Evolutionary conservation across 2,888 invertebrate species (phyloP), one percentile per base, ranked within the genome.

Genomic region (Drosophila subsilvestris): DNA sequence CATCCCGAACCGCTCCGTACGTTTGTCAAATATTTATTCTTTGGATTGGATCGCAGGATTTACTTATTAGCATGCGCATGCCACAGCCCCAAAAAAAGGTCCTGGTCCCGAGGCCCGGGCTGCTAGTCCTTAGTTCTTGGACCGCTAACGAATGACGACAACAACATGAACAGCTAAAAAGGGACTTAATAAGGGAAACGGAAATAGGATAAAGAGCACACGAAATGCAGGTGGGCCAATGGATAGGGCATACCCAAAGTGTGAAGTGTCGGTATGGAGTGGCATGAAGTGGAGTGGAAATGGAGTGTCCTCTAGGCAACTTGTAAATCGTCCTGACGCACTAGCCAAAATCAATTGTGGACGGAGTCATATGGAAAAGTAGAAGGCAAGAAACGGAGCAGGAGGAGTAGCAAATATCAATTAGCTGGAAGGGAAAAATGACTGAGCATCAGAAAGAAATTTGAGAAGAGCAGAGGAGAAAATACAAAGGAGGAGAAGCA

Each of bases 11-110:
- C 32, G 32, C 32, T 57, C 73, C 79, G 81, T 89, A 89, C 89
- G 82, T 89, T 88, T 86, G 74, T 78, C 89, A 88, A 88, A 88
- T 89, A 89, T 88, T 89, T 88, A 88, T 89, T 87, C 86, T 87
- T 79, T 66, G 86, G 83, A 89, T 89, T 86, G 89, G 81, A 86
- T 86, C 81, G 86, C 86, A 59, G 79, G 87, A 89, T 87, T 88
- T 86, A 81, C 88, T 89, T 89, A 89, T 88, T 89, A 88, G 87
- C 87, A 88, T 88, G 77, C 82, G 83, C 86, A 66, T 66, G 80
- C 84, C 75, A 63, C 78, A 79, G 77, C 58, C 65, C 70, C 49
- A 71, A 55, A 78, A 55, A 78, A 73, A 63, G 67, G 74, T 56
- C 59, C 67, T 55, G 14, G 14, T 37, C 37, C 37, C 32, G 12